Conservation (phyloP, 2,113 vertebrate species). For the Butastur rufipennis region DNA sequence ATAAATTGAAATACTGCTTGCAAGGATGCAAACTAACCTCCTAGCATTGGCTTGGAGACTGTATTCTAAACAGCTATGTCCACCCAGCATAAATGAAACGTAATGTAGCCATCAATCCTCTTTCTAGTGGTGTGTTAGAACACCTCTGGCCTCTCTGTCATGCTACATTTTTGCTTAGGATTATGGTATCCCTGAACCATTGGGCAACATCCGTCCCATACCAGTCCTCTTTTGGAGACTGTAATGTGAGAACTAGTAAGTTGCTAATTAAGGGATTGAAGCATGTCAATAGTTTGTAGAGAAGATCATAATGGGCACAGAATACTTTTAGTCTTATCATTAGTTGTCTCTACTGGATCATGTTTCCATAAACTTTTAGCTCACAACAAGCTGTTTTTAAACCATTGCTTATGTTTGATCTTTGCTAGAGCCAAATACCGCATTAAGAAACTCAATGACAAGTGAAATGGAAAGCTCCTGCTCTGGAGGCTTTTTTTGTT, state of each 20-base stretch:
- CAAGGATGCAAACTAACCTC: background rate
- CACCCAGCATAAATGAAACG: background rate
- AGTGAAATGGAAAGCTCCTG: background rate
- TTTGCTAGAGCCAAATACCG: conserved; percentile 5
- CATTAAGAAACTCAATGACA: conserved; percentile 12
- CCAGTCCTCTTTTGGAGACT: background rate
- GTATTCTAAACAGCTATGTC: background rate
- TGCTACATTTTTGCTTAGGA: background rate
- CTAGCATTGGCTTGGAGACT: background rate
- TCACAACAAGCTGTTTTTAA: background rate
- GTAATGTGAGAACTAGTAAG: background rate
- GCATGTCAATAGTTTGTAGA: background rate
- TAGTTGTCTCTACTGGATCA: background rate
- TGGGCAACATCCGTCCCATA: background rate
- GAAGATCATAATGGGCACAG: background rate
- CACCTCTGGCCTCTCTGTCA: background rate
- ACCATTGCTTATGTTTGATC: background rate
- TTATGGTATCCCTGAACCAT: background rate
- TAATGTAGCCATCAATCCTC: background rate
- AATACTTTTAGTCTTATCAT: background rate
- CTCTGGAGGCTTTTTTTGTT: background rate
- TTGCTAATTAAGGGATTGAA: background rate
- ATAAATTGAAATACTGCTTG: background rate
- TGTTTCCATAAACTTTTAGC: background rate
- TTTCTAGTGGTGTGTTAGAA: background rate